Evolutionary conservation across 1,140 invertebrate genomes (phyloP), one percentile per base, ranked within the genome.

Genomic region (Arion vulgaris): DNA sequence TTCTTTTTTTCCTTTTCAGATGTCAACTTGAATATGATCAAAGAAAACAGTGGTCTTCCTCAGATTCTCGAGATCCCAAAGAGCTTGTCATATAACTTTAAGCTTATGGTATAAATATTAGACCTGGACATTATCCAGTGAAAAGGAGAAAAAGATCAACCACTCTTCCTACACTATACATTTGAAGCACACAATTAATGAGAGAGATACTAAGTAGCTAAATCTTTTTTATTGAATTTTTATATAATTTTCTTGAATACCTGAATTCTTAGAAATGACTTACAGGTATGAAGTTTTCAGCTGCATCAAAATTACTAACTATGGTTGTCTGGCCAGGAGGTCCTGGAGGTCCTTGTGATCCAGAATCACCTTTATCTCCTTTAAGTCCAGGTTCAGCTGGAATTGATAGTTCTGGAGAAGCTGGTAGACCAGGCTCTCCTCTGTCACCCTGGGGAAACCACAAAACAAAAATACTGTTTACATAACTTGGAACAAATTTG

Each of bases 301-400:
- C n/a, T 38, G 68, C n/a, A 53, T 76, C 81, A 72, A 39, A 36
- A 13, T 41, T 32, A 17, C 72, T 69, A 34, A 69, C 51, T 11
- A 45, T 34, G 26, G 72, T 76, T 11, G 78, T 45, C 39, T 51
- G 4, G 9, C 82, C 82, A 38, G 80, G 80, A 9, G 49, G 80
- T 11, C 80, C 80, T 53, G 82, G 82, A 9, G 66, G 66, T 79
- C 77, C 77, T 79, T 32, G 26, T 32, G 78, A 66, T n/a, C 78
- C 78, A 36, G 32, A 19, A 34, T 71, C 66, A 69, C 78, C 78
- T 45, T 71, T 69, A 5, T 81, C 78, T 73, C 83, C 83, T 66
- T 84, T 78, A 49, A 39, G 51, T 28, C 80, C 95, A 13, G 92
- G 89, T 28, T 93, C 92, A 2, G 71, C 26, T 5, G 71, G 71